Base-by-base conservation (phyloP, 2,888 invertebrate species). In the Lithophane leautieri region DNA sequence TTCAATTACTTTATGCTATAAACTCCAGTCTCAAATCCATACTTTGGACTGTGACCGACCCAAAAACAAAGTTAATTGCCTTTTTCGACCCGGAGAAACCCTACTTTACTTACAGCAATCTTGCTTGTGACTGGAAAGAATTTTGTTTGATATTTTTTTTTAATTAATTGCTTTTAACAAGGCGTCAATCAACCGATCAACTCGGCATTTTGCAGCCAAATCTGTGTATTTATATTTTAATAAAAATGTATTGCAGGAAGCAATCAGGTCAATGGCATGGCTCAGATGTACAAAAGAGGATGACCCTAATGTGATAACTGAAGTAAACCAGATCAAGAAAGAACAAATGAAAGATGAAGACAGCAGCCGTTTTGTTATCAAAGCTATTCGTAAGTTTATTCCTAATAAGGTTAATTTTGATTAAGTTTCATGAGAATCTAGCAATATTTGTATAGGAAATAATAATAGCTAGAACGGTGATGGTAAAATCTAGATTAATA, bases 311-410 rank as follows among this genome's bases (percentile, higher is more conserved):
- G 89, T 96, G 0, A 76, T 91, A 12, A 86, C 88, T 8, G 96
- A 95, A 76, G 54, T 96, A 1, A 91, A 94, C 4, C 81, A 86
- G 0, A 91, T 96, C 14, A 92, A 87, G 22, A 91, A 90, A 12
- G 95, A 95, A 75, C 94, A 95, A 68, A 88, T 89, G 14, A 92
- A 92, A 22, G 96, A 96, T 34, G 92, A 91, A 6, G 92, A 92
- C 28, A 92, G 90, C 73, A 93, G 92, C 62, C 90, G 92, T 50
- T 94, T 93, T 61, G 90, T 92, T 1, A 83, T 95, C 0, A 96
- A 94, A 85, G 92, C 93, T 73, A 92, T 96, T 14, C 78, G 96
- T 96, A 86, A 93, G 94, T 92, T 71, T 19, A 0, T 25, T 47
- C 14, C 14, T 52, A 11, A 68, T 25, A 40, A 25, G 12, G 1